These are phyloP conservation scores for Esox masquinongy DNA, from an alignment of 2,797 vertebrate genomes.

Conservation along the genomic window DNA sequence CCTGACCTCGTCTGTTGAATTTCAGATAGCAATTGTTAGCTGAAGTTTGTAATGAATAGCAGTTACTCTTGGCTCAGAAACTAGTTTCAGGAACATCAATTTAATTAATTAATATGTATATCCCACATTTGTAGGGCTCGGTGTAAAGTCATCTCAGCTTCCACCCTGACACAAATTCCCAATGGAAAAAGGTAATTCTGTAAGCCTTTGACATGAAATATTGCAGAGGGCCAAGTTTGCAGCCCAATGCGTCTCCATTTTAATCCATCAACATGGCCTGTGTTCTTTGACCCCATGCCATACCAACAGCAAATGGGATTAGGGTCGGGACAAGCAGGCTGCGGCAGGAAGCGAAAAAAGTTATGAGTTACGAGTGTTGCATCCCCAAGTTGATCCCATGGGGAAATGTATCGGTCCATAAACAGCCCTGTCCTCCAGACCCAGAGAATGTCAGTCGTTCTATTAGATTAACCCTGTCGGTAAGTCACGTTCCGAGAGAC, in stretches of 20 bases:
- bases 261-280: not conserved
- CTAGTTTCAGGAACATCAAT: no score
- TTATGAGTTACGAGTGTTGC: not conserved
- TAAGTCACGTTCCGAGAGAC: not conserved
- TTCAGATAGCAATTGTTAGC: no score
- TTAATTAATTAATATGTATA: no score
- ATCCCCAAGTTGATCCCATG: not conserved
- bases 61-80: no score
- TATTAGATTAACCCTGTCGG: not conserved
- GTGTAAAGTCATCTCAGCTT: no score
- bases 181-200: not conserved
- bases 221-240: not conserved
- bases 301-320: not conserved
- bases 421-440: conserved; percentile 4
- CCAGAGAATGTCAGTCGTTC: conserved; percentile 6
- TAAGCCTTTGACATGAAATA: not conserved
- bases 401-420: conserved; percentile 25
- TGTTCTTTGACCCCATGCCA: not conserved
- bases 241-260: not conserved
- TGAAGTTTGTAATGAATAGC: no score
- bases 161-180: no score
- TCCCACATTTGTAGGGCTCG: no score
- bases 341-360: not conserved
- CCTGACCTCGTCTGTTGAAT: no score
- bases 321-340: not conserved